phyloP scores from a whole-genome alignment of 2,113 vertebrate species.

The Xiphophorus hellerii region DNA sequence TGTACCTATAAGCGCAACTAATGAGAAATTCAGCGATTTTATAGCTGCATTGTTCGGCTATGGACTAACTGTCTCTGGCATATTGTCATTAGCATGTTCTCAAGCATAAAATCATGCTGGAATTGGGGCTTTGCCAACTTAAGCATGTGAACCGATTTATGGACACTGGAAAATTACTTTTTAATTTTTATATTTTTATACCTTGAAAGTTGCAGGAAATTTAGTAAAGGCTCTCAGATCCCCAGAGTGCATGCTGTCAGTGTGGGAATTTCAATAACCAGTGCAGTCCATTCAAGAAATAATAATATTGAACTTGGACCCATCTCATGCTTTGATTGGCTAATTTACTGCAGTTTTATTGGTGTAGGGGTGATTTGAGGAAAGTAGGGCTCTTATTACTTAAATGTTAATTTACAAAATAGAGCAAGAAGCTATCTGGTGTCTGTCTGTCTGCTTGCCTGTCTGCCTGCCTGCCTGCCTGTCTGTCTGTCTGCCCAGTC shows the following conservation, averaged over 20 bases:
- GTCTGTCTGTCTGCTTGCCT: neutral
- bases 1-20: conserved; percentile 43
- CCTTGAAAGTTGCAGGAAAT: conserved; percentile 12
- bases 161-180: conserved; percentile 45
- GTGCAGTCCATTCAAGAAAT: conserved; percentile 18
- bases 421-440: neutral
- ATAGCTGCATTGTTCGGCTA: conserved; percentile 69
- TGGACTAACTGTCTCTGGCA: conserved; percentile 64
- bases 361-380: conserved; percentile 29
- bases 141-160: conserved; percentile 25
- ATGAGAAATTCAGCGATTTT: conserved; percentile 63
- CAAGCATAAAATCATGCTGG: conserved; percentile 31
- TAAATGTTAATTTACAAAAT: neutral
- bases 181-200: conserved; percentile 32
- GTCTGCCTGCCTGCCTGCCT: conserved; percentile 6
- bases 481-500: conserved; percentile 42
- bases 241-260: conserved; percentile 3
- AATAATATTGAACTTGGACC: conserved; percentile 18
- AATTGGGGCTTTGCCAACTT: conserved; percentile 44
- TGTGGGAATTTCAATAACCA: conserved; percentile 19
- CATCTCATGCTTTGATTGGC: conserved; percentile 47
- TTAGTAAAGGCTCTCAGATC: conserved; percentile 11
- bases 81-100: conserved; percentile 36
- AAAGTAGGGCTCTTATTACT: conserved; percentile 29
- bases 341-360: conserved; percentile 20